A percentile compares a stretch with the other conserved stretches of the same genome.
phyloP scores from a whole-genome alignment of 2,797 vertebrate genomes.

The Fistularia commersonii region DNA sequence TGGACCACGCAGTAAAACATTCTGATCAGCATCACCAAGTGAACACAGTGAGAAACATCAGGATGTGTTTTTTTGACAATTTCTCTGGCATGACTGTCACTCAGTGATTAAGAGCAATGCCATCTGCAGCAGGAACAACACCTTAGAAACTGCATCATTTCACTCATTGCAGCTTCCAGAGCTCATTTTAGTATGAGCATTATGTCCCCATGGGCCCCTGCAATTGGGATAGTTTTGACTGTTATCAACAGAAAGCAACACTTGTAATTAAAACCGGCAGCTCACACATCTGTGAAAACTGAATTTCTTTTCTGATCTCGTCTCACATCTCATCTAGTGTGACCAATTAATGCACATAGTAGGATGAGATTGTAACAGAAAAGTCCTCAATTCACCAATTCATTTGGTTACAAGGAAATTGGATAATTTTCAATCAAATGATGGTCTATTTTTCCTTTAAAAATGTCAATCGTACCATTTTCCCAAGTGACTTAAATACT shows the following conservation, averaged over 20 bases:
- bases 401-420: too few species aligned
- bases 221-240: conserved; percentile 27
- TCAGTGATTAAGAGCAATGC: conserved; percentile 55
- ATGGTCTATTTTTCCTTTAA: too few species aligned
- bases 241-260: conserved; percentile 47
- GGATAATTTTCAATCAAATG: too few species aligned
- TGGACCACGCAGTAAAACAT: conserved; percentile 16
- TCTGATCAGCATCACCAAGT: conserved; percentile 40
- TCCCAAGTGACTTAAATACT: too few species aligned
- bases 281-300: conserved; percentile 12
- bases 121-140: conserved; percentile 35
- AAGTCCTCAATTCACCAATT: too few species aligned
- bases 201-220: conserved; percentile 11
- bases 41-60: conserved; percentile 52
- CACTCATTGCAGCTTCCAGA: conserved; percentile 3
- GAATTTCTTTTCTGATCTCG: neutral
- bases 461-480: too few species aligned
- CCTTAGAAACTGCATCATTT: conserved; percentile 33
- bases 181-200: conserved; percentile 23
- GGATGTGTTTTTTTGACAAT: conserved; percentile 50
- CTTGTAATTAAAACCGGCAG: conserved; percentile 33
- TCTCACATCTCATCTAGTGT: too few species aligned
- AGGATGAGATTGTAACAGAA: too few species aligned
- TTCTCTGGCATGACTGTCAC: conserved; percentile 49
- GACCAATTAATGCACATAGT: too few species aligned